Percentiles rank a stretch among this genome's conserved stretches.
These are phyloP conservation scores for Zaprionus vittiger DNA, from an alignment of 1,140 invertebrate genomes.

Conservation along the genomic window DNA sequence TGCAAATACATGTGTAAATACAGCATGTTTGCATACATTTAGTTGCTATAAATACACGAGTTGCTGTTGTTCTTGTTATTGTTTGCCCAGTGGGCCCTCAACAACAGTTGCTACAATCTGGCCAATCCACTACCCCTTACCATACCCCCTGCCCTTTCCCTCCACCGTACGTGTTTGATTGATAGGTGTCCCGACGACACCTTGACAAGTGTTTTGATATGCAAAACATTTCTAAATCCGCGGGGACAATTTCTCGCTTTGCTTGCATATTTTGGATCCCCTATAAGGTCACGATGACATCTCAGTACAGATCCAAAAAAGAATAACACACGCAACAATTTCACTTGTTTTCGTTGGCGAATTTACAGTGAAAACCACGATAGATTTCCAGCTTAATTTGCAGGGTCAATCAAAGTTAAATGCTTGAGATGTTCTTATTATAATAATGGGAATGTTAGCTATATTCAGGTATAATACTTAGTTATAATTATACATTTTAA, in stretches of 20 bases:
- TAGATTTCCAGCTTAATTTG: neutral
- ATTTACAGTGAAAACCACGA: neutral
- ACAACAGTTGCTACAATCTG: neutral
- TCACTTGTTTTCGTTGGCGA: neutral
- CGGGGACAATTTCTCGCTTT: neutral
- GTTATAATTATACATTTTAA: neutral
- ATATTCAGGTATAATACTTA: too few species aligned
- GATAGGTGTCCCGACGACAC: constrained; percentile 63
- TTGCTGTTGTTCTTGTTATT: constrained; percentile 8
- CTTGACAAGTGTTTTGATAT: constrained; percentile 64
- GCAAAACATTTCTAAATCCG: constrained; percentile 4
- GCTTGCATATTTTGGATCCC: neutral
- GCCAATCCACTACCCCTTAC: neutral
- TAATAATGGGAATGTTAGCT: too few species aligned
- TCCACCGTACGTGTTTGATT: constrained; percentile 34
- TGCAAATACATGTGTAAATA: constrained; percentile 16
- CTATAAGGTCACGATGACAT: constrained; percentile 4
- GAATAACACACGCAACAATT: neutral
- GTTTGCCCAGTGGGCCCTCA: constrained; percentile 1
- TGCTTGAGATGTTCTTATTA: neutral
- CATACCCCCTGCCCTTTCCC: neutral
- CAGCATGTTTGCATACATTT: constrained; percentile 23
- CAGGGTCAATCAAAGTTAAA: neutral
- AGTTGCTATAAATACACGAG: constrained; percentile 26
- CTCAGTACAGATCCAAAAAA: neutral